Base-by-base conservation (phyloP, 2,888 invertebrate genomes). In the Sinhomidia bicolor region DNA sequence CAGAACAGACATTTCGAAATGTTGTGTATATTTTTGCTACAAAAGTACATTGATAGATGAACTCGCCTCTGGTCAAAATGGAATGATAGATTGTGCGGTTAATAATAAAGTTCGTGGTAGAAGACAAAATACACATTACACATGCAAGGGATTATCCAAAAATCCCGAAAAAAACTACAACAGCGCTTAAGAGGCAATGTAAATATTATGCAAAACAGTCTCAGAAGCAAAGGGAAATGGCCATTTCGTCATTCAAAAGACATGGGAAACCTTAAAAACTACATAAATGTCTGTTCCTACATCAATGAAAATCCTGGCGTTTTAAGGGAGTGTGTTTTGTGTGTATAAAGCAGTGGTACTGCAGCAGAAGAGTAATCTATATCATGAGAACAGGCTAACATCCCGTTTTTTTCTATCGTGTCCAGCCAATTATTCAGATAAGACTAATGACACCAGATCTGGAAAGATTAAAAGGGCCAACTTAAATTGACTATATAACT, bases 381-480 rank as follows among this genome's bases (percentile, higher is more conserved):
- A 32, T 32, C 26, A 26, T 20, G 60, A 60, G n/a, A n/a, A 57
- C 10, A 3, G n/a, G 32, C 29, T n/a, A 29, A 79, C 36, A 57
- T 57, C 29, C 51, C 60, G 44, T 60, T 74, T 57, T 74, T 86
- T 51, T 51, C 79, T 78, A 71, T 82, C 78, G 36, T 83, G 78
- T 83, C 88, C 88, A 83, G 82, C 88, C 88, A 88, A 88, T 88
- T 88, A 88, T 88, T 88, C 88, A 88, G 88, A 88, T 88, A 88
- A 88, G 88, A 82, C 88, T 88, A 88, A 88, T 88, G 88, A 88
- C 88, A 88, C 83, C 0, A 88, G 88, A 88, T 88, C 78, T 26
- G 32, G 32, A 47, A 78, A 88, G 88, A 88, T 88, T 78, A 83
- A 32, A 78, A 86, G 32, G 65, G 6, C 57, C 41, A 44, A 62